Evolutionary conservation across 2,113 vertebrate genomes (phyloP).

Genomic region (Talpa occidentalis): DNA sequence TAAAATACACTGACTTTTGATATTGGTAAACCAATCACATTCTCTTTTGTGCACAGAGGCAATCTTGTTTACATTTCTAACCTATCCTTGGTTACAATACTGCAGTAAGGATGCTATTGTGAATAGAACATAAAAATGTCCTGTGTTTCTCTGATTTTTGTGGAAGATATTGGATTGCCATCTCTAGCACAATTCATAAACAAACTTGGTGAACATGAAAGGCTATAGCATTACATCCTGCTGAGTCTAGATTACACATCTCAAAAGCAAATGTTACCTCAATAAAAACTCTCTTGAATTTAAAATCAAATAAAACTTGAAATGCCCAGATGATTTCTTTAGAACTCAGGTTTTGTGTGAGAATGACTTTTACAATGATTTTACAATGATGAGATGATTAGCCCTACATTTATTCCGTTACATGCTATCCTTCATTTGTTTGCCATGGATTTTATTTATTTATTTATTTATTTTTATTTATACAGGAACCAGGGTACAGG

Average conservation of each 20-base stretch:
- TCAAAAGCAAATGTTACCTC: slow-evolving; percentile 83
- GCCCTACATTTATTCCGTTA: neutral
- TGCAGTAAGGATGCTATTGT: slow-evolving; percentile 58
- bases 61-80: slow-evolving; percentile 72
- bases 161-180: slow-evolving; percentile 74
- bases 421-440: slow-evolving; percentile 13
- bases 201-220: slow-evolving; percentile 83
- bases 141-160: slow-evolving; percentile 76
- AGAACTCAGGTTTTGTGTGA: slow-evolving; percentile 53
- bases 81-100: slow-evolving; percentile 60
- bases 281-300: slow-evolving; percentile 76
- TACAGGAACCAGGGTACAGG: too few species aligned
- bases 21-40: slow-evolving; percentile 40
- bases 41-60: neutral
- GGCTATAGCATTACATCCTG: slow-evolving; percentile 68
- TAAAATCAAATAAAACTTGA: slow-evolving; percentile 77
- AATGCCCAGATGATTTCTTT: slow-evolving; percentile 66
- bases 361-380: slow-evolving; percentile 3
- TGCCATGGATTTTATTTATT: too few species aligned
- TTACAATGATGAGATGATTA: slow-evolving; percentile 27
- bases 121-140: slow-evolving; percentile 61
- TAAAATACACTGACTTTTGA: neutral
- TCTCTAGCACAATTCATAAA: slow-evolving; percentile 82
- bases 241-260: slow-evolving; percentile 84
- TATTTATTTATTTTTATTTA: too few species aligned